Evolutionary conservation across 2,888 invertebrate genomes (phyloP).

Genomic region (Eumerus sabulonum): DNA sequence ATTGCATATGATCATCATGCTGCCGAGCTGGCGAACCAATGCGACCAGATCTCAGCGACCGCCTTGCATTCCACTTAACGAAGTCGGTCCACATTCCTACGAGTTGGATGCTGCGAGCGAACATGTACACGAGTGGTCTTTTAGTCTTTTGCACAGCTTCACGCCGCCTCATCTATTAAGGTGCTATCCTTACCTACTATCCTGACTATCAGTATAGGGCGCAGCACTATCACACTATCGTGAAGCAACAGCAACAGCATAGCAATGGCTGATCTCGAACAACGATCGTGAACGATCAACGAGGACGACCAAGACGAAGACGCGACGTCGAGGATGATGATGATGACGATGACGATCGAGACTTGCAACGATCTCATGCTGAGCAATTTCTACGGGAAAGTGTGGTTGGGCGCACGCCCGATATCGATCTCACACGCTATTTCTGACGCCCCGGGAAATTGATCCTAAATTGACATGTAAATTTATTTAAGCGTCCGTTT

Average conservation of each 20-base stretch:
- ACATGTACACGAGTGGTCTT: conserved; percentile 29
- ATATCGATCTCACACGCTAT: conserved; percentile 67
- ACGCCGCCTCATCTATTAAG: conserved; percentile 48
- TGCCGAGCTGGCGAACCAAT: conserved; percentile 27
- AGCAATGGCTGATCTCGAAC: conserved; percentile 47
- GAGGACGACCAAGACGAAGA: background rate
- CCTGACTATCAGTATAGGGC: conserved; percentile 18
- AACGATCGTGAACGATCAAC: conserved; percentile 12
- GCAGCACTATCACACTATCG: conserved; percentile 15
- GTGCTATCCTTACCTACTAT: conserved; percentile 23
- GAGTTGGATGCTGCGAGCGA: conserved; percentile 1
- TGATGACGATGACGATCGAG: too few relatives aligned
- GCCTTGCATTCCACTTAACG: conserved; percentile 61
- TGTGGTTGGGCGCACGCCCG: conserved; percentile 57
- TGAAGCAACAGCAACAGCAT: conserved; percentile 25
- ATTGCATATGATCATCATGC: conserved; percentile 43
- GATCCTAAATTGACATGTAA: conserved; percentile 70
- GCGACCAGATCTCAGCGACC: conserved; percentile 34
- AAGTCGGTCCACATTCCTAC: conserved; percentile 41
- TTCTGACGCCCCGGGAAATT: conserved; percentile 68
- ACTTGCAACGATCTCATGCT: conserved; percentile 42
- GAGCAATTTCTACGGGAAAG: conserved; percentile 52
- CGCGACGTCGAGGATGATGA: background rate
- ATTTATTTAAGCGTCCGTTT: conserved; percentile 65
- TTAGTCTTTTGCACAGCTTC: conserved; percentile 41